phyloP scores from a whole-genome alignment of 1,140 invertebrate genomes.

The Drosophila funebris region DNA sequence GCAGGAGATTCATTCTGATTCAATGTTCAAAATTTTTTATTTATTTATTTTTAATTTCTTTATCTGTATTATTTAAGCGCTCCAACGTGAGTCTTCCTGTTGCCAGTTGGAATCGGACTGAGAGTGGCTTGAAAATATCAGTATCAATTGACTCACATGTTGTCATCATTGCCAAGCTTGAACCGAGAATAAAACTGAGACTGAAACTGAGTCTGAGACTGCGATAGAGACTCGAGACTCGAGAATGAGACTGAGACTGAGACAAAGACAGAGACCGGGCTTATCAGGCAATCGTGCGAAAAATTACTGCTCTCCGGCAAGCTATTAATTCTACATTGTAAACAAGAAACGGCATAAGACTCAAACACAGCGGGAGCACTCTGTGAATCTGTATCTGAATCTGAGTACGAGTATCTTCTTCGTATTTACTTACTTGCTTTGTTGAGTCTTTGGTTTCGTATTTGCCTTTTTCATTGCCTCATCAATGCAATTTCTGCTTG shows the following conservation, averaged over 20 bases:
- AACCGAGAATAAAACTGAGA: neutral
- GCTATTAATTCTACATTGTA: constrained; percentile 9
- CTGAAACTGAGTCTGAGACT: neutral
- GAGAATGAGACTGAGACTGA: too few species aligned
- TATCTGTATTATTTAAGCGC: constrained; percentile 17
- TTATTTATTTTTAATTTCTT: neutral
- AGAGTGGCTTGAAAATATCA: constrained; percentile 35
- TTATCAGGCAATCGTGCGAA: constrained; percentile 47
- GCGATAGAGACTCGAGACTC: constrained; percentile 3
- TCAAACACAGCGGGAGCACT: neutral
- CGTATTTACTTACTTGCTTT: neutral
- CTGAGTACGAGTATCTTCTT: neutral
- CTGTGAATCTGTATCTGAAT: neutral
- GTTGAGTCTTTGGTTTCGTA: neutral
- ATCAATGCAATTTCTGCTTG: constrained; percentile 53
- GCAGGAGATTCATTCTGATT: constrained; percentile 30
- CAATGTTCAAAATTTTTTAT: neutral
- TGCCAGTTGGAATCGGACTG: constrained; percentile 53
- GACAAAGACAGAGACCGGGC: constrained; percentile 26
- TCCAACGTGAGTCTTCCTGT: constrained; percentile 20
- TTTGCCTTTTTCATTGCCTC: constrained; percentile 7
- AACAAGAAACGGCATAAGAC: neutral
- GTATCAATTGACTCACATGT: neutral
- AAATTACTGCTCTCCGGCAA: constrained; percentile 30
- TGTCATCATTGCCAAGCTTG: neutral